A percentile compares a stretch with the other conserved stretches of the same genome.
Conservation (phyloP, 1,140 invertebrate species). For the Conopomorpha cramerella region DNA sequence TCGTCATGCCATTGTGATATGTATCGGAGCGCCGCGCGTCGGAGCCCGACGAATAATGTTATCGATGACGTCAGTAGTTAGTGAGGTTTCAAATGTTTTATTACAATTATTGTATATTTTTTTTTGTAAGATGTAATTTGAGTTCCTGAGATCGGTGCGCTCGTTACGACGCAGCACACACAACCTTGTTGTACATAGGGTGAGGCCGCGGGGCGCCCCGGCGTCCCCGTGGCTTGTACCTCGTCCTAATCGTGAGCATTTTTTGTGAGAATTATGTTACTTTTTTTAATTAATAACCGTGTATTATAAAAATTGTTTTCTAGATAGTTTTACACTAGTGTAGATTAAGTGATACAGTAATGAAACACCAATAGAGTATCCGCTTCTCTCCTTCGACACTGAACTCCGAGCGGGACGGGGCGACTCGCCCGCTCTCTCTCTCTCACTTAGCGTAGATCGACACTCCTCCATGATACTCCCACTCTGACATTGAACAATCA, state of each 20-base stretch:
- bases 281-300: slow-evolving; percentile 44
- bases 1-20: slow-evolving; percentile 59
- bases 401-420: slow-evolving; percentile 49
- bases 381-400: slow-evolving; percentile 56
- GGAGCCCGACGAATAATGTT: slow-evolving; percentile 48
- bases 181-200: slow-evolving; percentile 47
- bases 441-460: slow-evolving; percentile 32
- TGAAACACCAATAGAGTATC: slow-evolving; percentile 61
- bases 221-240: slow-evolving; percentile 26
- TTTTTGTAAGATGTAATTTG: slow-evolving; percentile 58
- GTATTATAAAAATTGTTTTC: slow-evolving; percentile 31
- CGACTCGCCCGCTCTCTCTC: slow-evolving; percentile 15
- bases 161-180: slow-evolving; percentile 20
- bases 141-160: slow-evolving; percentile 52
- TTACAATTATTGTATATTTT: slow-evolving; percentile 57
- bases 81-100: slow-evolving; percentile 60
- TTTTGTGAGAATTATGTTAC: slow-evolving; percentile 56
- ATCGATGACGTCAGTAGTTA: slow-evolving; percentile 55
- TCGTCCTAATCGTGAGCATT: slow-evolving; percentile 51
- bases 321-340: slow-evolving; percentile 58
- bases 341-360: slow-evolving; percentile 60
- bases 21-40: slow-evolving; percentile 51
- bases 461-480: slow-evolving; percentile 28
- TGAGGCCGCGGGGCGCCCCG: slow-evolving; percentile 6
- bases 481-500: slow-evolving; percentile 24